These are phyloP conservation scores for Epistrophella euchroma DNA, from an alignment of 2,888 invertebrate genomes.

Conservation along the genomic window DNA sequence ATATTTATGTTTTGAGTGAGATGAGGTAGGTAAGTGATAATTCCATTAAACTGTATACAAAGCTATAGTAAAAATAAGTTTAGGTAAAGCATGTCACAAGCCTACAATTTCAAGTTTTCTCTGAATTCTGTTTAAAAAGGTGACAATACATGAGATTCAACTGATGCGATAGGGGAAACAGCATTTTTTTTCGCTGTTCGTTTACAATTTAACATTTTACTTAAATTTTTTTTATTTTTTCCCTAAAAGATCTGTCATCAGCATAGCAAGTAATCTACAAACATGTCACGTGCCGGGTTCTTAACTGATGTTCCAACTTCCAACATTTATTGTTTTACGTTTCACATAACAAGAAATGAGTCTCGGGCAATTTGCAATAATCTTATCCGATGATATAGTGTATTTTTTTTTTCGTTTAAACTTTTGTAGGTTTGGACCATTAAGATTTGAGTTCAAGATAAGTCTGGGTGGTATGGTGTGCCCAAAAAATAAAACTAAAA, in stretches of 20 bases:
- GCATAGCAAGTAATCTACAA: conserved; percentile 45
- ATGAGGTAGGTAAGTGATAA: neutral
- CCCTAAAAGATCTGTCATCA: conserved; percentile 64
- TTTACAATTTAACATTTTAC: conserved; percentile 23
- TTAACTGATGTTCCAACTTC: conserved; percentile 74
- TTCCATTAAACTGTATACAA: neutral
- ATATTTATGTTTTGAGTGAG: no score
- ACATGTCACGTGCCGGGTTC: conserved; percentile 68
- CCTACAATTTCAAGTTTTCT: conserved; percentile 6
- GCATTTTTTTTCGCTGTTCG: conserved; percentile 31
- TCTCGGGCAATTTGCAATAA: conserved; percentile 72
- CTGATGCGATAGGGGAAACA: conserved; percentile 43
- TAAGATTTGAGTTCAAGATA: conserved; percentile 69
- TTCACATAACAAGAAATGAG: conserved; percentile 71
- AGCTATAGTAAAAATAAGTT: neutral
- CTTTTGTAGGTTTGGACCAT: conserved; percentile 52
- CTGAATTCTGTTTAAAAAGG: conserved; percentile 45
- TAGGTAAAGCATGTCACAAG: conserved; percentile 1
- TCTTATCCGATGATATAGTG: conserved; percentile 61
- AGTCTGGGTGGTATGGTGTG: conserved; percentile 70
- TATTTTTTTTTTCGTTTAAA: conserved; percentile 4
- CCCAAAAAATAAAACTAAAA: conserved; percentile 30
- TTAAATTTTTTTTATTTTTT: conserved; percentile 20
- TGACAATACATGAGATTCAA: conserved; percentile 46
- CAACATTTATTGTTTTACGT: conserved; percentile 73